Evolutionary conservation across 1,140 invertebrate genomes (phyloP), one percentile per base, ranked within the genome.

Genomic region (Tribolium madens): DNA sequence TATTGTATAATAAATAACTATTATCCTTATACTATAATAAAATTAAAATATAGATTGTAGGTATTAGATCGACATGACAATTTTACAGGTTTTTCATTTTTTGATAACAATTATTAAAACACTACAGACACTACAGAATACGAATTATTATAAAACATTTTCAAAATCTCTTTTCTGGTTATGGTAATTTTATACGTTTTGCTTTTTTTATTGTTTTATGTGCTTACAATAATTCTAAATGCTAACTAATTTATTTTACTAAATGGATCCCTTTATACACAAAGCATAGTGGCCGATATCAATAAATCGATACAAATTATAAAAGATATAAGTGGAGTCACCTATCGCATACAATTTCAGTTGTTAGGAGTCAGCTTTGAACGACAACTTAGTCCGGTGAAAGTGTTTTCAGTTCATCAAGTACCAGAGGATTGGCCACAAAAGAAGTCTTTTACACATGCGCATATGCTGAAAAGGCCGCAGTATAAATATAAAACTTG

Each of bases 401-500:
- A 84, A 84, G 83, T 84, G 80, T 73, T 64, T 46, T 77, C 42
- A 73, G 69, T 79, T 33, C 52, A 73, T 17, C 50, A 42, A 60
- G 18, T 53, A 48, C 68, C 50, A 47, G 60, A 75, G 72, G 76
- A 78, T 81, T 81, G 80, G 80, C 72, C 74, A 76, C 74, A 77
- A 78, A 82, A 79, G 13, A 36, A 73, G 15, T 42, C 17, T 52
- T 47, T 68, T 18, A 77, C 83, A 79, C 84, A 84, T 82, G 84
- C 85, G 84, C 81, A 83, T 47, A 78, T 47, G 33, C 47, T 79
- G 75, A 84, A 84, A 83, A 76, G 64, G 75, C 53, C 76, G 57
- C 73, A 74, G 74, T 85, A 85, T 85, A 86, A 85, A 85, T 86
- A 86, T 81, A 84, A 82, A 85, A 77, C 68, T 78, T 78, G 75